These are phyloP conservation scores for Hofmannophila pseudospretella DNA, from an alignment of 2,888 invertebrate genomes.

Conservation along the genomic window DNA sequence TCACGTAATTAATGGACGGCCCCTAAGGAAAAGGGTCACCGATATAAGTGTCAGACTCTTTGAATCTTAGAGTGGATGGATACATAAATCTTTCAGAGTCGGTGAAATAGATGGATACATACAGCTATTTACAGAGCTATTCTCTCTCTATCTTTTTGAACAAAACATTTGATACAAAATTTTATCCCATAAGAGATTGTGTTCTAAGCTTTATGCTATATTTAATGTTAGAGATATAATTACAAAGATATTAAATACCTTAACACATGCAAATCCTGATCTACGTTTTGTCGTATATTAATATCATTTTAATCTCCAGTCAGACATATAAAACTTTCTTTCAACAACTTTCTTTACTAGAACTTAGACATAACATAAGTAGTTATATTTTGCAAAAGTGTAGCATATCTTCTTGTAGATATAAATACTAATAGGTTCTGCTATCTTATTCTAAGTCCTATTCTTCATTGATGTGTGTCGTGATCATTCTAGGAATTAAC, in stretches of 20 bases:
- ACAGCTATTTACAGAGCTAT: background rate
- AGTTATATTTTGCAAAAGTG: too few relatives aligned
- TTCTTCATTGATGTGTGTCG: too few relatives aligned
- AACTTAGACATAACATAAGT: background rate
- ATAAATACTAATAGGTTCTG: background rate
- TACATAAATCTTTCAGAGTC: too few relatives aligned
- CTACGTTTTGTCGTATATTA: slow-evolving; percentile 31
- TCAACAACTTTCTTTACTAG: slow-evolving; percentile 36
- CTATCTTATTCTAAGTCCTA: background rate
- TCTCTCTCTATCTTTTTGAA: background rate
- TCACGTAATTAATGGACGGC: too few relatives aligned
- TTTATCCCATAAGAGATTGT: background rate
- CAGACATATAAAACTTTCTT: slow-evolving; percentile 32
- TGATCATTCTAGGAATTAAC: too few relatives aligned
- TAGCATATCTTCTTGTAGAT: too few relatives aligned
- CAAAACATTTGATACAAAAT: too few relatives aligned
- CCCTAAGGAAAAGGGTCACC: too few relatives aligned
- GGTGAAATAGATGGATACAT: too few relatives aligned
- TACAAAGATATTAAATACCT: slow-evolving; percentile 6
- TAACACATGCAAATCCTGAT: slow-evolving; percentile 44
- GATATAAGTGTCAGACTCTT: too few relatives aligned
- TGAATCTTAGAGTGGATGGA: too few relatives aligned
- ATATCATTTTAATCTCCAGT: slow-evolving; percentile 34
- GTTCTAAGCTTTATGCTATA: background rate
- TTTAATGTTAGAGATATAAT: slow-evolving; percentile 1